Evolutionary conservation across 2,888 invertebrate genomes (phyloP), one percentile per base, ranked within the genome.

Genomic region (Lypha dubia): DNA sequence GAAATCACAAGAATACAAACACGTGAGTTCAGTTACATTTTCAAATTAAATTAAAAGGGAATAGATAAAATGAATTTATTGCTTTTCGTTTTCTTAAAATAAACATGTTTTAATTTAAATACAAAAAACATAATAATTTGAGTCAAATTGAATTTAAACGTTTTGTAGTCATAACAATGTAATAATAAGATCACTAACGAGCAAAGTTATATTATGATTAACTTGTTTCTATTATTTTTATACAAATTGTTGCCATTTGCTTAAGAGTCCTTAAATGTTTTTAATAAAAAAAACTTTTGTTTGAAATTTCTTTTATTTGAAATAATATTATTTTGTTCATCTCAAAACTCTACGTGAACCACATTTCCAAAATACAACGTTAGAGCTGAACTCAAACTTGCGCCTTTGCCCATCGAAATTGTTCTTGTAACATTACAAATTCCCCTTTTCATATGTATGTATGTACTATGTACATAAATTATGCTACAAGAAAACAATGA

Each of bases 1-100:
- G 38, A 22, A 41, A 13, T 49, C 20, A 24, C 7, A 41, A 62
- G 62, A 11, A 53, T n/a, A 58, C 58, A 58, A 32, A 35, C 62
- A 62, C 62, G 62, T 41, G 38, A 62, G 20, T 38, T 38, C 13
- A 13, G 20, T 20, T 38, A 13, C 9, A 38, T 60, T 38, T 60
- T 35, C 13, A 60, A 35, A 9, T 22, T 22, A 41, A 62, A 62
- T 7, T 15, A 8, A 62, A 38, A 38, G 6, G 15, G 22, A 32
- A 28, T 62, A 22, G 13, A 41, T 22, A 41, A 60, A 38, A 22
- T 41, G 15, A 41, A 35, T 60, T 38, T 60, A 60, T 20, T 35
- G 17, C 20, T 35, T 8, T 38, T 38, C 1, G 3, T 11, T 38
- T 38, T 38, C 38, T 38, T 38, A 38, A 38, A 38, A 38, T 11